Evolutionary conservation across 2,888 invertebrate genomes (phyloP).

Genomic region (Syrphus vitripennis): DNA sequence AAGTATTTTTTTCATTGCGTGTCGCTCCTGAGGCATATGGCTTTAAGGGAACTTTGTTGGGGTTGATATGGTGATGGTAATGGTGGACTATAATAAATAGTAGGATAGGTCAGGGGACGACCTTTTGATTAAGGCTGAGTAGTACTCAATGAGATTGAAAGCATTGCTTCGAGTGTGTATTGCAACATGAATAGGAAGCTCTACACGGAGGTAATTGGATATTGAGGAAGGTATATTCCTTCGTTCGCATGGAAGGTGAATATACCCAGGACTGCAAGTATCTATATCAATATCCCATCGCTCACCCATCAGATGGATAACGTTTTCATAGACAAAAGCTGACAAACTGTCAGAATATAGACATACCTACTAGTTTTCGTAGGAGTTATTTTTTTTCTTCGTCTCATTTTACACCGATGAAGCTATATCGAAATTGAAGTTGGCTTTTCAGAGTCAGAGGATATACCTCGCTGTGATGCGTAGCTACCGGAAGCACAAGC

Average conservation of each 20-base stretch:
- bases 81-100: background rate
- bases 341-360: constrained; percentile 45
- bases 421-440: background rate
- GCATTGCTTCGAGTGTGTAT: constrained; percentile 28
- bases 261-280: background rate
- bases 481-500: background rate
- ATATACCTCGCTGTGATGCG: background rate
- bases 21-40: background rate
- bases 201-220: constrained; percentile 46
- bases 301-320: constrained; percentile 29
- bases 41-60: too few relatives aligned
- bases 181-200: constrained; percentile 32
- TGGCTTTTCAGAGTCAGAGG: background rate
- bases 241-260: background rate
- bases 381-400: too few relatives aligned
- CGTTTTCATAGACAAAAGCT: constrained; percentile 31
- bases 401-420: background rate
- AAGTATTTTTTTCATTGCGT: constrained; percentile 53
- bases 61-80: background rate
- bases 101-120: constrained; percentile 15
- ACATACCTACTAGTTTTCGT: constrained; percentile 8
- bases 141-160: constrained; percentile 54
- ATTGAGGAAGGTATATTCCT: constrained; percentile 33
- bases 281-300: background rate
- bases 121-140: constrained; percentile 54